phyloP scores from a whole-genome alignment of 2,888 invertebrate species.

The Andrena fulva region DNA sequence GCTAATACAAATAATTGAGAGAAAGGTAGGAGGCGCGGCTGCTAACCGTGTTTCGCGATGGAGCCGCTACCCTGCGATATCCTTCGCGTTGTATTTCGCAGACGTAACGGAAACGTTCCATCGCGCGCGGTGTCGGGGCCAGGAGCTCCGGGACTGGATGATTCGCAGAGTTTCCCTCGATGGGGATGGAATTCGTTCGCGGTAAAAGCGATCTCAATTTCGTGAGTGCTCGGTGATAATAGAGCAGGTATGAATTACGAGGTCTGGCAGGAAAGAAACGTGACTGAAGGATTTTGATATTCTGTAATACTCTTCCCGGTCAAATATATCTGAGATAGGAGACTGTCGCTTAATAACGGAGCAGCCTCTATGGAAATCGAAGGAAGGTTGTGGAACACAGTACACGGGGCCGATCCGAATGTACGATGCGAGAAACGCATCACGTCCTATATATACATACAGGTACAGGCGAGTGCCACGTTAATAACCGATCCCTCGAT shows the following conservation, averaged over 20 bases:
- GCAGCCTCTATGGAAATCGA: background rate
- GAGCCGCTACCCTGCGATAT: slow-evolving; percentile 17
- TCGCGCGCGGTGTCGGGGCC: background rate
- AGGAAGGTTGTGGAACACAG: background rate
- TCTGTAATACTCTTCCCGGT: too few species aligned
- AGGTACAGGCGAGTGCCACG: background rate
- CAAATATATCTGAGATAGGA: background rate
- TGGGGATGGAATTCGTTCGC: background rate
- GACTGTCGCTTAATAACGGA: background rate
- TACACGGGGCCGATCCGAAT: background rate
- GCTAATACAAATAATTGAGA: slow-evolving; percentile 73
- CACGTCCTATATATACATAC: background rate
- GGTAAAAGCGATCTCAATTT: slow-evolving; percentile 18
- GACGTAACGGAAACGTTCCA: slow-evolving; percentile 22
- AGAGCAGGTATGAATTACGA: background rate
- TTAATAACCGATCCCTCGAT: slow-evolving; percentile 48
- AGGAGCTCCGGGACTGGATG: background rate
- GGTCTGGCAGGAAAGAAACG: background rate
- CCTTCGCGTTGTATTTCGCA: slow-evolving; percentile 18
- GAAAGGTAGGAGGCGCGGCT: slow-evolving; percentile 33
- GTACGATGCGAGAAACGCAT: background rate
- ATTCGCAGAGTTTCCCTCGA: slow-evolving; percentile 2
- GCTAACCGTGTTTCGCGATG: slow-evolving; percentile 37
- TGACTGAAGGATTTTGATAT: background rate
- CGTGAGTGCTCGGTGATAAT: slow-evolving; percentile 4